phyloP scores from a whole-genome alignment of 1,140 invertebrate species.

The Drosophila parabipectinata region DNA sequence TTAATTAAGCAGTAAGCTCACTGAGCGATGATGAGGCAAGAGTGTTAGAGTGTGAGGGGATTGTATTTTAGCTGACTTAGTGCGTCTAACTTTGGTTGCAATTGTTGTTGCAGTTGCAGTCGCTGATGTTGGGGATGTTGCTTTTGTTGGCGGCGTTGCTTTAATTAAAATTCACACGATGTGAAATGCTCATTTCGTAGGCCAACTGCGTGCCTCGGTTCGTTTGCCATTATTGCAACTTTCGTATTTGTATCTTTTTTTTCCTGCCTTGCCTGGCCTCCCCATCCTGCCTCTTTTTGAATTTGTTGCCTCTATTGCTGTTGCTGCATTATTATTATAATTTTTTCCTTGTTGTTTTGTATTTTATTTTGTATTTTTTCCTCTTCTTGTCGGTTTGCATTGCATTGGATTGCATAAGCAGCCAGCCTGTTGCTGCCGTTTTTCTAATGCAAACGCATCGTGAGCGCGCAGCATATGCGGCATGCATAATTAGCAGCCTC shows the following conservation, averaged over 20 bases:
- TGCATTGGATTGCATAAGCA: conserved; percentile 66
- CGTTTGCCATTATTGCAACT: conserved; percentile 62
- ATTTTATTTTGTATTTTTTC: conserved; percentile 13
- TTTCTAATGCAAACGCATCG: conserved; percentile 61
- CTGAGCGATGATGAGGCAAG: conserved; percentile 7
- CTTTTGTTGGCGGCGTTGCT: conserved; percentile 27
- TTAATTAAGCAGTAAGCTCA: conserved; percentile 81
- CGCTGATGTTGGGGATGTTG: background rate
- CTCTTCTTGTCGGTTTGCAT: conserved; percentile 29
- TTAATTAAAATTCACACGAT: conserved; percentile 82
- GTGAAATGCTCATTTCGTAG: conserved; percentile 76
- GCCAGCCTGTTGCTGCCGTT: conserved; percentile 69
- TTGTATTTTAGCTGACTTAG: conserved; percentile 3
- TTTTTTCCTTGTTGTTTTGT: conserved; percentile 62
- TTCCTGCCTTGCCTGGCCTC: conserved; percentile 7
- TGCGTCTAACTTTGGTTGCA: conserved; percentile 32
- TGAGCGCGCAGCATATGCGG: conserved; percentile 59
- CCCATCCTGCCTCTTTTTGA: conserved; percentile 11
- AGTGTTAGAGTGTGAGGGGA: background rate
- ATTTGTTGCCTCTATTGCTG: conserved; percentile 27
- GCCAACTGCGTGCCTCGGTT: conserved; percentile 71
- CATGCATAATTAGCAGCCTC: conserved; percentile 77
- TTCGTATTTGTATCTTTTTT: conserved; percentile 47
- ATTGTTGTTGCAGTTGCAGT: background rate
- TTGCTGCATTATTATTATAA: conserved; percentile 72